Conservation (phyloP, 2,113 vertebrate species). For the Collichthys lucidus region DNA sequence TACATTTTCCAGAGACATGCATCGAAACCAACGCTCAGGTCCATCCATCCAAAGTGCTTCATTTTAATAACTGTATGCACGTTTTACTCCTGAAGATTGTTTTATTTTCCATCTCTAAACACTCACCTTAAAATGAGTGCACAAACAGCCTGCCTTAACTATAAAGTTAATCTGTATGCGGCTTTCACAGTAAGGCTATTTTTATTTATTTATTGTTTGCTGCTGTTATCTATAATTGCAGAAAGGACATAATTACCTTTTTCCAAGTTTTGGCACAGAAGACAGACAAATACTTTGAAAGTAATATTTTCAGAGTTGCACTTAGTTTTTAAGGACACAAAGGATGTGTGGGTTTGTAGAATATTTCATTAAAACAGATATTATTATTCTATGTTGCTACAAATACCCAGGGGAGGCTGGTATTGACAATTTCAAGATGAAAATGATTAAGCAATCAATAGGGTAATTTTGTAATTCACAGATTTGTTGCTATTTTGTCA, state of each 20-base stretch:
- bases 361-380: slow-evolving; percentile 3
- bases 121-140: slow-evolving; percentile 13
- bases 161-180: slow-evolving; percentile 40
- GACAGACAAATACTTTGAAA: slow-evolving; percentile 22
- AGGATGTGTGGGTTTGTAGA: background rate
- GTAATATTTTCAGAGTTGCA: slow-evolving; percentile 16
- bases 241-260: slow-evolving; percentile 51
- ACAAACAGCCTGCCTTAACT: slow-evolving; percentile 9
- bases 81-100: background rate
- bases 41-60: background rate
- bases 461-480: background rate
- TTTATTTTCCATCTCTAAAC: background rate
- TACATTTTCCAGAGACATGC: background rate
- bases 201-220: slow-evolving; percentile 11
- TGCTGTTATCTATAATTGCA: slow-evolving; percentile 55
- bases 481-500: background rate
- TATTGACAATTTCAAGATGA: background rate
- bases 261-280: slow-evolving; percentile 14
- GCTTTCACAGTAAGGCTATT: slow-evolving; percentile 15
- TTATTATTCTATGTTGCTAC: background rate
- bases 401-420: background rate
- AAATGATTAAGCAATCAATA: background rate
- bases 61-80: background rate
- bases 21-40: background rate
- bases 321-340: slow-evolving; percentile 8